Base-by-base conservation (phyloP, 2,113 vertebrate genomes). In the Sakesphorus luctuosus region DNA sequence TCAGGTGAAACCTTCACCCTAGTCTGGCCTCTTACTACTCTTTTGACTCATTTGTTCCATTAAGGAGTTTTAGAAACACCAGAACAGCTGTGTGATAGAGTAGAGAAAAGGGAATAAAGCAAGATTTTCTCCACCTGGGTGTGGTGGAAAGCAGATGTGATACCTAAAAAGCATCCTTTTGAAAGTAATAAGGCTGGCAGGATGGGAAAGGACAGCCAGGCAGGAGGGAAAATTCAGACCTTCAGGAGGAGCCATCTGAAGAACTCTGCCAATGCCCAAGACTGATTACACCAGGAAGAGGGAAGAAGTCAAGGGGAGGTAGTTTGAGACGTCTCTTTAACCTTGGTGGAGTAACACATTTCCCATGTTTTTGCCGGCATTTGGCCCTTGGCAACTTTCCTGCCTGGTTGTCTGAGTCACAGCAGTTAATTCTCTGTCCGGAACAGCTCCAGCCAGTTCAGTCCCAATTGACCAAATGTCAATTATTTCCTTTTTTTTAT, bases 311-410 rank as follows among this genome's bases (percentile, higher is more conserved):
- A 38, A 8, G 5, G 8, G 24, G 36, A 92, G 11, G 21, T 44
- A 87, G 19, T 28, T 4, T 66, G 63, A 24, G 55, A 75, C 83
- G 9, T 83, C 58, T 29, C 55, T 31, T 77, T 69, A 74, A 49
- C 5, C 0, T 56, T n/a, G 52, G 16, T 5, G 17, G 40, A 91
- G 20, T 50, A 89, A 67, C 38, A 50, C 10, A 69, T 91, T 93
- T 94, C 66, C 49, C 75, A 55, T 91, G 33, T 80, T 93, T 96
- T 86, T 96, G 44, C 91, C 96, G 92, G 92, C 92, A 91, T 88
- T 83, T 86, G 75, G 67, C 87, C 87, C 59, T 85, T 5, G 1
- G 61, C 50, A 88, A 28, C 78, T 95, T 96, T 90, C 82, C 91
- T 88, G 82, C 28, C 67, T 80, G 28, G 46, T 59, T 78, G 38